These are phyloP conservation scores for Ascidia mentula DNA, from an alignment of 23 tunicate species.

Conservation along the genomic window DNA sequence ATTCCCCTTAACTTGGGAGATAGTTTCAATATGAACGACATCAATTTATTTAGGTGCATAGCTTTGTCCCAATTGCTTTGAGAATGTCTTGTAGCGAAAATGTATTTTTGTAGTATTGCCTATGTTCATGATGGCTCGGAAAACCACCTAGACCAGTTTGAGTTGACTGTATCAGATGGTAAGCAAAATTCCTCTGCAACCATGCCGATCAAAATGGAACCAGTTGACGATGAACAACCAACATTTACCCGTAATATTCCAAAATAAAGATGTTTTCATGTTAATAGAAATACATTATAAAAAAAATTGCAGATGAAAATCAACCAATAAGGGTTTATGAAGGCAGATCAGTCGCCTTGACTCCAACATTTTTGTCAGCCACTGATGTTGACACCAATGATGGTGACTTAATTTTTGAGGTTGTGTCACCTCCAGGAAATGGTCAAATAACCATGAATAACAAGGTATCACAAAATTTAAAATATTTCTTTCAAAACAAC, in stretches of 20 bases:
- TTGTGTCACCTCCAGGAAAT: conserved; percentile 46
- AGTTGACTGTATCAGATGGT: conserved; percentile 73
- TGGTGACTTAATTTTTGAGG: conserved; percentile 55
- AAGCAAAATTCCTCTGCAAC: conserved; percentile 54
- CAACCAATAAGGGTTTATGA: conserved; percentile 44
- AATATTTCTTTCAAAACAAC: not conserved
- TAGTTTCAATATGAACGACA: conserved; percentile 47
- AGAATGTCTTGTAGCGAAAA: not conserved
- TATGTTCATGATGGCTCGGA: conserved; percentile 87
- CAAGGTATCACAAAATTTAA: conserved; percentile 25
- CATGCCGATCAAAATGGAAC: conserved; percentile 31
- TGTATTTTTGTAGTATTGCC: conserved; percentile 46
- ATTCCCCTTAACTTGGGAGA: conserved; percentile 22
- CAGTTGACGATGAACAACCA: conserved; percentile 84
- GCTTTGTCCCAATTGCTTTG: not conserved
- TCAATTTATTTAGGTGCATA: conserved; percentile 48
- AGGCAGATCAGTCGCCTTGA: conserved; percentile 37
- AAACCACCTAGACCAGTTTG: conserved; percentile 31
- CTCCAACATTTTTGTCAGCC: conserved; percentile 49
- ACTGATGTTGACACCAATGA: conserved; percentile 83
- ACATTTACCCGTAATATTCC: conserved; percentile 26
- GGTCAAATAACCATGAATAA: conserved; percentile 43
- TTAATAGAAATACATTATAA: not conserved
- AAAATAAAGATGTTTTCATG: not conserved
- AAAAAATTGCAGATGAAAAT: conserved; percentile 25